A percentile compares a stretch with the other conserved stretches of the same genome.
phyloP scores from a whole-genome alignment of 2,113 vertebrate species.

The Nerophis ophidion region DNA sequence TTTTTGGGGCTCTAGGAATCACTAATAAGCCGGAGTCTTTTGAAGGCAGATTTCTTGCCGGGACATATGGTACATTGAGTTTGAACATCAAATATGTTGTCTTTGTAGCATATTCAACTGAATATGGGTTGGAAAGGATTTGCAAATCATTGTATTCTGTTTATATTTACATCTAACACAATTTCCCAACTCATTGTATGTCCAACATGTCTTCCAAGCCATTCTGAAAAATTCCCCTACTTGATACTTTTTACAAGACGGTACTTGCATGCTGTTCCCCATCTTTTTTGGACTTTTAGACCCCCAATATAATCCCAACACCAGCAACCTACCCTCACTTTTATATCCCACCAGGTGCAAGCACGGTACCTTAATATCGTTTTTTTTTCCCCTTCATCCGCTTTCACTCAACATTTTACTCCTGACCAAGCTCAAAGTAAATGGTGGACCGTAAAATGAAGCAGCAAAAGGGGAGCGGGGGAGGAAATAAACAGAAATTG shows the following conservation, averaged over 20 bases:
- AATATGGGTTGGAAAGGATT: no score
- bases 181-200: no score
- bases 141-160: no score
- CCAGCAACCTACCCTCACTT: neutral
- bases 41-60: no score
- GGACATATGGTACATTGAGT: no score
- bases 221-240: no score
- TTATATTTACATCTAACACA: no score
- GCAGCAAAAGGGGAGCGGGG: neutral
- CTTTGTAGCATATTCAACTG: no score
- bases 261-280: neutral
- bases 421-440: slow-evolving; percentile 1
- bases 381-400: neutral
- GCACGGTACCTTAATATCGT: neutral
- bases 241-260: neutral
- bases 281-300: neutral
- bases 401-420: neutral
- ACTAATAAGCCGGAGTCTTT: no score
- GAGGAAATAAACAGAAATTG: neutral
- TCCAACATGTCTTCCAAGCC: no score
- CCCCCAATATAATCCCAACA: neutral
- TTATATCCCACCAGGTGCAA: neutral
- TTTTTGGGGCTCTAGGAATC: no score
- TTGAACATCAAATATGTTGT: no score
- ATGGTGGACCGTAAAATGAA: neutral